A percentile compares a stretch with the other conserved stretches of the same genome.
phyloP scores from a whole-genome alignment of 2,797 vertebrate species.

The Liasis olivaceus region DNA sequence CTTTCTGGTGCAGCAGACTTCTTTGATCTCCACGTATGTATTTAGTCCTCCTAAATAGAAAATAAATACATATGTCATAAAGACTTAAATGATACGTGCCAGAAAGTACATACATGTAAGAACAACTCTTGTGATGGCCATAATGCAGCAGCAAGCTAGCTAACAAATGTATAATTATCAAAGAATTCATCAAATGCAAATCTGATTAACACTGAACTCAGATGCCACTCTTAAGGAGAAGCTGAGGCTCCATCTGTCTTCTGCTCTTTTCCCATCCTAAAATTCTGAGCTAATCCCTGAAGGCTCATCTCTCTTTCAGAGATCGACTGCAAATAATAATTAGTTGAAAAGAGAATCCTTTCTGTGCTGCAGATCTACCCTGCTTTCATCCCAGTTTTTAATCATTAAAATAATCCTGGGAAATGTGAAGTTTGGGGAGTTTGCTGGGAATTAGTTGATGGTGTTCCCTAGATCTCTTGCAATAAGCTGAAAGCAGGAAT shows the following conservation, averaged over 20 bases:
- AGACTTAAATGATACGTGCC: not conserved
- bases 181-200: not conserved
- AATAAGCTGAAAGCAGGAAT: not conserved
- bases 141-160: not conserved
- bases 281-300: not conserved
- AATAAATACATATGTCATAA: not conserved
- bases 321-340: not conserved
- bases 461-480: not conserved
- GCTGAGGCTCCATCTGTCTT: not conserved
- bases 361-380: not conserved
- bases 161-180: not conserved
- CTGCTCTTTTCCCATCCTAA: not conserved
- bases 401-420: not conserved
- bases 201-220: slow-evolving; percentile 1
- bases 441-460: not conserved
- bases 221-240: slow-evolving; percentile 11
- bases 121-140: not conserved
- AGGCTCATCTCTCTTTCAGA: slow-evolving; percentile 3
- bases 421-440: not conserved
- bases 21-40: not conserved
- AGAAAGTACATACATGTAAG: not conserved
- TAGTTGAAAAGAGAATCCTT: not conserved
- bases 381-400: not conserved
- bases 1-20: not conserved
- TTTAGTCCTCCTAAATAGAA: not conserved